Base-by-base conservation (phyloP, 1,140 invertebrate genomes). In the Anthonomus grandis region DNA sequence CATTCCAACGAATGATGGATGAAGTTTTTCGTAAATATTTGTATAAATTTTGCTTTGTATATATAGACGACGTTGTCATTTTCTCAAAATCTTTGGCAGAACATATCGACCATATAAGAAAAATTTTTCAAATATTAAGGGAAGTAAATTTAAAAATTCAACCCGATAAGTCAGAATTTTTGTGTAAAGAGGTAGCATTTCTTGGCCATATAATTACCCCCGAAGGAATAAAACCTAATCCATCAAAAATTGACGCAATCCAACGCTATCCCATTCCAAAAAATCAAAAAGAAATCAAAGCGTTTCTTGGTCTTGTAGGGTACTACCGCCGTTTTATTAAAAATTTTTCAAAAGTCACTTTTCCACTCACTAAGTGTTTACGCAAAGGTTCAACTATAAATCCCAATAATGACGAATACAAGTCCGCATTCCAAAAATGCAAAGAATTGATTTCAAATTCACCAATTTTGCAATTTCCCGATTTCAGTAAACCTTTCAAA, bases 1-100 rank as follows among this genome's bases (percentile, higher is more conserved):
- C 75, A 10, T 79, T 79, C 55, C 75, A 79, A 59, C 50, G 71
- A n/a, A 41, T 72, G 9, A 76, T 78, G 66, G 67, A 74, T 39
- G 59, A 57, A 19, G 56, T 74, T 10, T 48, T 77, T 13, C 37
- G 25, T 22, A 64, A 65, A 8, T 45, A 70, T 2, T 54, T 64
- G 22, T 54, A 65, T 19, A 59, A 34, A 18, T 48, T 19, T n/a
- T 70, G 63, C 49, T 42, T 68, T 12, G 65, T 67, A 12, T 77
- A 73, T 53, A 50, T 74, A 18, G 74, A 76, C 46, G 73, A 75
- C 27, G 62, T 65, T 9, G 46, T 69, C 10, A 51, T 68, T 4
- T 69, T 61, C 38, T 50, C 57, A n/a, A 59, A 45, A 53, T 62
- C 56, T n/a, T 15, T 65, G 24, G 52, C 59, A 42, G 64, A 69